A percentile compares a stretch with the other conserved stretches of the same genome.
Evolutionary conservation across 1,140 invertebrate genomes (phyloP).

Genomic region (Araneus ventricosus): DNA sequence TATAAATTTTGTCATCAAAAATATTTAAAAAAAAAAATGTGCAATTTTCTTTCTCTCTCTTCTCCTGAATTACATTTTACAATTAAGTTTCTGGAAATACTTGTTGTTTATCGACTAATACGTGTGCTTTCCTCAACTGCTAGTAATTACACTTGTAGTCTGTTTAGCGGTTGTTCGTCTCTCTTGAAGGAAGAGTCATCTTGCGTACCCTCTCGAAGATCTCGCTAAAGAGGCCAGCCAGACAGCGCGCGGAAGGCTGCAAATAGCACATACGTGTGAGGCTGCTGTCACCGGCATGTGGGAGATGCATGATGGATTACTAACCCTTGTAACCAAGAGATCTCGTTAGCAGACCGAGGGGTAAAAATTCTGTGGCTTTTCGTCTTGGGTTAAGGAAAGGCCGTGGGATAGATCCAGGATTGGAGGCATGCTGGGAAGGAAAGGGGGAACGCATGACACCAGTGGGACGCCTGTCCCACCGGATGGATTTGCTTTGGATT

Average conservation of each 20-base stretch:
- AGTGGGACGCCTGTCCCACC: constrained; percentile 13
- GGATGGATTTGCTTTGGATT: not conserved
- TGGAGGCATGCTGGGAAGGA: not conserved
- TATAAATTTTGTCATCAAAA: too few species aligned
- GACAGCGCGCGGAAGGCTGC: not conserved
- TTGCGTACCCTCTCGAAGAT: not conserved
- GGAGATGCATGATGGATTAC: constrained; percentile 66
- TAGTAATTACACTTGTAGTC: too few species aligned
- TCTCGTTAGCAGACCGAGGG: constrained; percentile 62
- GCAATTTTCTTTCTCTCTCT: too few species aligned
- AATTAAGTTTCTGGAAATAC: too few species aligned
- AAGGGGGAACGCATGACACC: not conserved
- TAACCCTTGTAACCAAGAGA: constrained; percentile 69
- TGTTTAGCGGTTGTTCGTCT: too few species aligned
- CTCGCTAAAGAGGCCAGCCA: constrained; percentile 23
- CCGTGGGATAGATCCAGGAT: constrained; percentile 29
- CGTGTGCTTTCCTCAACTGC: too few species aligned
- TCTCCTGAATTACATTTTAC: too few species aligned
- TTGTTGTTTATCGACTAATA: too few species aligned
- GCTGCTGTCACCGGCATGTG: constrained; percentile 63
- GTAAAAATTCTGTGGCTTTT: constrained; percentile 58
- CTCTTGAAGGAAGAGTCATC: not conserved
- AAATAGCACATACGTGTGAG: constrained; percentile 50
- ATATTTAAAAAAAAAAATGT: too few species aligned
- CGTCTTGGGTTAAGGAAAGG: constrained; percentile 1